Conservation (phyloP, 2,797 vertebrate genomes). For the Dendrocincla fuliginosa region DNA sequence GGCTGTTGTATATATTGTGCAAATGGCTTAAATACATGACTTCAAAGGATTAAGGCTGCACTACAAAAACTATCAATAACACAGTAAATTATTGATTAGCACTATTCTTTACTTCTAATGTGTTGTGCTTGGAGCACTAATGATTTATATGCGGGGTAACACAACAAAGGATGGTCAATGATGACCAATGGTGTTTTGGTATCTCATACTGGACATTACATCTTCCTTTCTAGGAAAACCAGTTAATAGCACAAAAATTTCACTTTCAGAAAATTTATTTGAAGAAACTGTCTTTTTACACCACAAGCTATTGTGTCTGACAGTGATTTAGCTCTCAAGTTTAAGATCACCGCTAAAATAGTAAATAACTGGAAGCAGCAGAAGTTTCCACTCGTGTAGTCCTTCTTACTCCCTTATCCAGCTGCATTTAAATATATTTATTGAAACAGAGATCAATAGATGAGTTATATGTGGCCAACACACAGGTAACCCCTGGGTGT, state of each 20-base stretch:
- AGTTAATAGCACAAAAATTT: neutral
- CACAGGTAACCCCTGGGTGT: neutral
- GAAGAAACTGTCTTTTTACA: neutral
- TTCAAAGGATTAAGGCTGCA: neutral
- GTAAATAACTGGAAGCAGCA: neutral
- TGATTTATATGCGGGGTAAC: neutral
- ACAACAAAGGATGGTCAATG: neutral
- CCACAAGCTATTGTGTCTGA: neutral
- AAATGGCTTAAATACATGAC: neutral
- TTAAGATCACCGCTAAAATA: fast-evolving
- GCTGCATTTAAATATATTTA: neutral
- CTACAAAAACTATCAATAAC: neutral
- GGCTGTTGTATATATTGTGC: neutral
- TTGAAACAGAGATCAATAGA: neutral
- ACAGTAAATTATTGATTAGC: neutral
- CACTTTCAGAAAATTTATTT: neutral
- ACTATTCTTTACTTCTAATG: neutral
- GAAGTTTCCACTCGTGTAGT: neutral
- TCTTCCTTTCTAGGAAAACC: neutral
- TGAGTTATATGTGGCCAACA: neutral
- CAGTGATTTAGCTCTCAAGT: neutral
- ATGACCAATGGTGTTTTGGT: fast-evolving
- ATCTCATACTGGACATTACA: neutral
- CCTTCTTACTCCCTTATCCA: neutral
- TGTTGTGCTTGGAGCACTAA: neutral